Evolutionary conservation across 2,113 vertebrate genomes (phyloP).

Genomic region (Progne subis): DNA sequence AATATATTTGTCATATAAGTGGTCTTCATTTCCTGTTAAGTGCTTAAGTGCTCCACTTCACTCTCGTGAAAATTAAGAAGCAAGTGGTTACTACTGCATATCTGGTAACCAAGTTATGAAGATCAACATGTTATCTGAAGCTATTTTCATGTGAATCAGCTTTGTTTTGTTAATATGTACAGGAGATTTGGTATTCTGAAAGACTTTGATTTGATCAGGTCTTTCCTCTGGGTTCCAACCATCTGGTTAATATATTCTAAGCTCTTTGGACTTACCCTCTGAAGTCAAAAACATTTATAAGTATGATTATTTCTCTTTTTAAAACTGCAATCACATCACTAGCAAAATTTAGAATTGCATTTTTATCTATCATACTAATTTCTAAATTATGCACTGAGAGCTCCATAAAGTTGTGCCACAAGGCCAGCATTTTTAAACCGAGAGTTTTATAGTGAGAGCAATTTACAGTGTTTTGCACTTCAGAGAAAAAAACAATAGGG

Average conservation of each 20-base stretch:
- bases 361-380: neutral
- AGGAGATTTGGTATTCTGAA: neutral
- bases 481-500: neutral
- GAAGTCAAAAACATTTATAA: neutral
- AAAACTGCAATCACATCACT: neutral
- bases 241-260: neutral
- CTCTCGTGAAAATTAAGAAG: neutral
- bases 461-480: neutral
- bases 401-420: neutral
- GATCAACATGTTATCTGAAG: neutral
- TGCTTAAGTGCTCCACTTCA: neutral
- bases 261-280: neutral
- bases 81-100: neutral
- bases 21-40: neutral
- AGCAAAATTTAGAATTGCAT: neutral
- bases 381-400: neutral
- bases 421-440: neutral
- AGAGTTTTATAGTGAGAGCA: neutral
- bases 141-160: neutral
- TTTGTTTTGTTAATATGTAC: neutral
- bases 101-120: neutral
- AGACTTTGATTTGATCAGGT: neutral
- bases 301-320: neutral
- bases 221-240: neutral
- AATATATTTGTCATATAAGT: neutral